Conservation (phyloP, 2,888 invertebrate species). For the Cremastinae sp. region DNA sequence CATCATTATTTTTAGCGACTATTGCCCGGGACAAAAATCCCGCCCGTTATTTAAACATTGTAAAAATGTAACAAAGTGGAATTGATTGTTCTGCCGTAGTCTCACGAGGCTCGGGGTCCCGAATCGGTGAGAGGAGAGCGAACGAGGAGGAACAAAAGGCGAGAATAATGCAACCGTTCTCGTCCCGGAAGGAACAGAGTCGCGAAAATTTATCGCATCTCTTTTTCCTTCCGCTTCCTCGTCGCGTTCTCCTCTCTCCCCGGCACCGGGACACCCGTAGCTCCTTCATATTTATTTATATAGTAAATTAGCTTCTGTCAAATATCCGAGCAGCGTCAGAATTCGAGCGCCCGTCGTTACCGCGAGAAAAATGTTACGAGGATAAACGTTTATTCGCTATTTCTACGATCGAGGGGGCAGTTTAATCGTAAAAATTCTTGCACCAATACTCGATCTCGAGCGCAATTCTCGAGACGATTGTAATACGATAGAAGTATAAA, state of each 20-base stretch:
- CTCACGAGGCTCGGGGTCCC: constrained; percentile 36
- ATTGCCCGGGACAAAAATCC: constrained; percentile 78
- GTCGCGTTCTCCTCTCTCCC: constrained; percentile 4
- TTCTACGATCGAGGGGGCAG: background rate
- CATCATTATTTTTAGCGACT: constrained; percentile 69
- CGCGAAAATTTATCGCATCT: constrained; percentile 19
- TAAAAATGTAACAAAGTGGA: constrained; percentile 80
- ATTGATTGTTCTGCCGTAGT: constrained; percentile 75
- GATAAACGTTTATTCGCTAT: background rate
- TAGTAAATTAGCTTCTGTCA: constrained; percentile 56
- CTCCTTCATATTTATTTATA: constrained; percentile 49
- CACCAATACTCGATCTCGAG: too few relatives aligned
- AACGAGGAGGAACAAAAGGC: constrained; percentile 15
- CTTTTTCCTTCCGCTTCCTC: constrained; percentile 9
- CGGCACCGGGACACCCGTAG: constrained; percentile 2
- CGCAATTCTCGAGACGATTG: too few relatives aligned
- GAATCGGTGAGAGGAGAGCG: background rate
- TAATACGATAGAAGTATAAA: too few relatives aligned
- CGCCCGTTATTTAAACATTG: constrained; percentile 76
- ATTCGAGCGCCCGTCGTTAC: constrained; percentile 14
- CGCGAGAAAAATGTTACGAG: background rate
- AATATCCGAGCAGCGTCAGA: constrained; percentile 40
- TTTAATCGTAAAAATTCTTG: too few relatives aligned
- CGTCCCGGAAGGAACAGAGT: constrained; percentile 5
- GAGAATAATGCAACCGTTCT: background rate